These are phyloP conservation scores for Dermolepida albohirtum DNA, from an alignment of 2,888 invertebrate species.

Conservation along the genomic window DNA sequence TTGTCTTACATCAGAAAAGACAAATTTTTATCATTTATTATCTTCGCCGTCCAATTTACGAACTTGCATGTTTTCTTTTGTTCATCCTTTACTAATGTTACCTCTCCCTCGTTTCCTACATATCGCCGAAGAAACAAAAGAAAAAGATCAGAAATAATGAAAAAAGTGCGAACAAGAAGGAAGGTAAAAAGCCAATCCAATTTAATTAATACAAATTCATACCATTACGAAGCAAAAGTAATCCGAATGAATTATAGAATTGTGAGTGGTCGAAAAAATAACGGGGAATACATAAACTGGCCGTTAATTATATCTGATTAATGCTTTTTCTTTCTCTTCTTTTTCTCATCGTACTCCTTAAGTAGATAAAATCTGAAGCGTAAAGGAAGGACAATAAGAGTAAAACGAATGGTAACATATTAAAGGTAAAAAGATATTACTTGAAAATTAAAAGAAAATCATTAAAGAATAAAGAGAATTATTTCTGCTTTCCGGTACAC, in stretches of 20 bases:
- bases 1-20: not conserved
- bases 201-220: constrained; percentile 38
- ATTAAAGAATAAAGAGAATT: not conserved
- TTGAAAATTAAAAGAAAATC: constrained; percentile 3
- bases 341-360: not conserved
- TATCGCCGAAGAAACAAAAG: not conserved
- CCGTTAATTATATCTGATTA: constrained; percentile 10
- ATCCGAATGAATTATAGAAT: constrained; percentile 28
- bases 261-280: constrained; percentile 4
- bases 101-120: constrained; percentile 6
- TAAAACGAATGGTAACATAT: not conserved
- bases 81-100: not conserved
- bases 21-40: constrained; percentile 30
- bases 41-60: constrained; percentile 18
- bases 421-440: not conserved
- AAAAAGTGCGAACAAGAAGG: constrained; percentile 8
- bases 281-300: constrained; percentile 15
- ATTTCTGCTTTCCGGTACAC: too few species aligned
- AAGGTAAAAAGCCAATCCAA: constrained; percentile 30
- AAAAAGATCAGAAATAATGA: not conserved
- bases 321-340: constrained; percentile 14
- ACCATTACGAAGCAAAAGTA: constrained; percentile 28
- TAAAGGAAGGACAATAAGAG: not conserved
- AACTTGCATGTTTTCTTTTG: constrained; percentile 12
- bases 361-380: not conserved